A percentile compares a stretch with the other conserved stretches of the same genome.
Conservation (phyloP, 92 coral and sea anemone species). For the Porites divaricata region DNA sequence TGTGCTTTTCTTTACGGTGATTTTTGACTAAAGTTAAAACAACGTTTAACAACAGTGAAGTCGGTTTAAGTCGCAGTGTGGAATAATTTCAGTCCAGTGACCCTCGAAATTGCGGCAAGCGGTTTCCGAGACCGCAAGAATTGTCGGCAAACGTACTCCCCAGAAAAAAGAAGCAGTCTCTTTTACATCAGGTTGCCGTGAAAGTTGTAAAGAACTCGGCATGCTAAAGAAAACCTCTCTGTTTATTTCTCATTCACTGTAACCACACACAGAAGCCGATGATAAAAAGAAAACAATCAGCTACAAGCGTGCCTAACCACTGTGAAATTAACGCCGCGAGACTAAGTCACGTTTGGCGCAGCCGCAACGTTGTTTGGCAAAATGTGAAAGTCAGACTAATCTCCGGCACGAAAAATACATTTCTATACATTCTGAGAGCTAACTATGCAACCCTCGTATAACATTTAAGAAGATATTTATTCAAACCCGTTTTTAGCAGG, state of each 20-base stretch:
- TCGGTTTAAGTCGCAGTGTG: neutral
- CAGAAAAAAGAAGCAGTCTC: neutral
- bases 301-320: slow-evolving; percentile 32
- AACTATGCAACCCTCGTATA: neutral
- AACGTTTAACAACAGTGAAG: too few species aligned
- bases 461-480: neutral
- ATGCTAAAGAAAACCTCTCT: slow-evolving; percentile 1
- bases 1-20: too few species aligned
- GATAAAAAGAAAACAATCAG: neutral
- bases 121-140: neutral
- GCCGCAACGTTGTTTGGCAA: neutral
- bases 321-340: slow-evolving; percentile 36
- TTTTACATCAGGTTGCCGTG: neutral
- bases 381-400: neutral
- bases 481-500: neutral
- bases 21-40: too few species aligned
- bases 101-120: slow-evolving; percentile 1
- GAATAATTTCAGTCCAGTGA: neutral
- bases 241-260: neutral
- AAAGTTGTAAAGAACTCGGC: slow-evolving; percentile 16
- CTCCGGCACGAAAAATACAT: neutral
- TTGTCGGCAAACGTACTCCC: neutral
- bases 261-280: slow-evolving; percentile 46
- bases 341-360: neutral
- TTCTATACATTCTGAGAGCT: neutral